These are phyloP conservation scores for Aphaenogaster rudis DNA, from an alignment of 1,140 invertebrate genomes.

Conservation along the genomic window DNA sequence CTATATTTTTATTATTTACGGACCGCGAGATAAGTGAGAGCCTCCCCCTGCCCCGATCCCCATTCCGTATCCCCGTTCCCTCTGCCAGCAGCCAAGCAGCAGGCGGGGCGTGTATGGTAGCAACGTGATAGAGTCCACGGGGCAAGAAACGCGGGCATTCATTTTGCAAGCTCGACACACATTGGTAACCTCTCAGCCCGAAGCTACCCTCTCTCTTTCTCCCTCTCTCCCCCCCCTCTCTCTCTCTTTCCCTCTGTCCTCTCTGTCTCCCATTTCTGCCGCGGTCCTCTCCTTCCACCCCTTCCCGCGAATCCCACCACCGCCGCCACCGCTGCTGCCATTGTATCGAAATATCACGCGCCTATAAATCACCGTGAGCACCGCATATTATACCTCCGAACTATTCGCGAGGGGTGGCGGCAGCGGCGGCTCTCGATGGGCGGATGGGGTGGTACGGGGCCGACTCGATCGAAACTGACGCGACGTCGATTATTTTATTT, in stretches of 20 bases:
- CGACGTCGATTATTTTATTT: constrained; percentile 81
- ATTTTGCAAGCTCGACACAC: constrained; percentile 78
- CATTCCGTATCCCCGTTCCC: constrained; percentile 53
- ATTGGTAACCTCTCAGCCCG: constrained; percentile 78
- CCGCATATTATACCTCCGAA: constrained; percentile 80
- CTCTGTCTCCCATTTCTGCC: constrained; percentile 51
- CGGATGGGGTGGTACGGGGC: constrained; percentile 32
- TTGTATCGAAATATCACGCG: constrained; percentile 83
- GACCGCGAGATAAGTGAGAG: constrained; percentile 81
- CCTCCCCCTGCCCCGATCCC: constrained; percentile 44
- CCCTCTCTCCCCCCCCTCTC: constrained; percentile 44
- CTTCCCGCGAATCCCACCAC: constrained; percentile 60
- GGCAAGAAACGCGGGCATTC: constrained; percentile 81
- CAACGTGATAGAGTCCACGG: constrained; percentile 78
- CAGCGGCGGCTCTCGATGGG: constrained; percentile 51
- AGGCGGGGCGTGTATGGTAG: constrained; percentile 72
- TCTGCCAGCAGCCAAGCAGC: constrained; percentile 66
- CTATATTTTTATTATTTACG: constrained; percentile 85
- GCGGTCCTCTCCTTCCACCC: constrained; percentile 55
- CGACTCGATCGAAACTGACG: constrained; percentile 79
- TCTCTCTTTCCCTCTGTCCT: constrained; percentile 57
- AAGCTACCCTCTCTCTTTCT: constrained; percentile 66
- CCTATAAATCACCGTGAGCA: constrained; percentile 81
- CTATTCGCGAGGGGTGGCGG: constrained; percentile 73
- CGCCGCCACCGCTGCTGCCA: constrained; percentile 69